Percentiles rank a stretch among this genome's conserved stretches.
These are phyloP conservation scores for Ennomos quercinarius DNA, from an alignment of 2,888 invertebrate genomes.

Conservation along the genomic window DNA sequence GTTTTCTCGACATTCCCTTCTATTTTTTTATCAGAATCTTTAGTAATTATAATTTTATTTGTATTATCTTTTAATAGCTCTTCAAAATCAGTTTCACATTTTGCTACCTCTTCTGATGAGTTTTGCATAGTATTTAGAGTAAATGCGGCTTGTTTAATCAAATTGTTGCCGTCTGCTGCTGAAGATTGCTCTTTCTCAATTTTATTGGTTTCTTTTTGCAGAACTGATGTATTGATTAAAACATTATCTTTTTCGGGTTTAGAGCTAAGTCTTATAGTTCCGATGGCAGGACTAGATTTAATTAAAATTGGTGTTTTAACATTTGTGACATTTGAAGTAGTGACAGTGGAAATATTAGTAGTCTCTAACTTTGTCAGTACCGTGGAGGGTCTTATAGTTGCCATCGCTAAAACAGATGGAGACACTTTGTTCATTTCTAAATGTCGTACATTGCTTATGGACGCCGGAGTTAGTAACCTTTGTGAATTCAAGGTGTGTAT, in stretches of 20 bases:
- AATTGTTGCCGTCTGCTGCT: slow-evolving; percentile 35
- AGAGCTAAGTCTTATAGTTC: slow-evolving; percentile 57
- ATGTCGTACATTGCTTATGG: slow-evolving; percentile 67
- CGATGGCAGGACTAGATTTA: slow-evolving; percentile 59
- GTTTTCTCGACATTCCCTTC: slow-evolving; percentile 75
- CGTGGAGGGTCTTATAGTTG: slow-evolving; percentile 66
- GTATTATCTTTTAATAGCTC: slow-evolving; percentile 80
- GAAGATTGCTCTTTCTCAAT: slow-evolving; percentile 23
- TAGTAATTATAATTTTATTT: slow-evolving; percentile 78
- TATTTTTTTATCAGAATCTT: slow-evolving; percentile 73
- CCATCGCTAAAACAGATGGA: slow-evolving; percentile 72
- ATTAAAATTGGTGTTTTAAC: slow-evolving; percentile 68
- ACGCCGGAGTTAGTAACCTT: slow-evolving; percentile 63
- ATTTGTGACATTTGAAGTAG: slow-evolving; percentile 64
- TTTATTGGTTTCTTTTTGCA: slow-evolving; percentile 42
- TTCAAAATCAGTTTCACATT: slow-evolving; percentile 82
- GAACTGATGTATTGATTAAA: slow-evolving; percentile 15
- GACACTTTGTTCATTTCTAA: slow-evolving; percentile 67
- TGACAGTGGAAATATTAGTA: slow-evolving; percentile 57
- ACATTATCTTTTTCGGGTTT: slow-evolving; percentile 57
- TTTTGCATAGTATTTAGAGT: slow-evolving; percentile 36
- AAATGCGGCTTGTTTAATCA: slow-evolving; percentile 50
- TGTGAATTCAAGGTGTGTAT: slow-evolving; percentile 74
- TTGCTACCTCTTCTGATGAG: slow-evolving; percentile 47
- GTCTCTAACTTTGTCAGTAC: slow-evolving; percentile 68